Conservation (phyloP, 2,113 vertebrate genomes). For the Deroptyus accipitrinus region DNA sequence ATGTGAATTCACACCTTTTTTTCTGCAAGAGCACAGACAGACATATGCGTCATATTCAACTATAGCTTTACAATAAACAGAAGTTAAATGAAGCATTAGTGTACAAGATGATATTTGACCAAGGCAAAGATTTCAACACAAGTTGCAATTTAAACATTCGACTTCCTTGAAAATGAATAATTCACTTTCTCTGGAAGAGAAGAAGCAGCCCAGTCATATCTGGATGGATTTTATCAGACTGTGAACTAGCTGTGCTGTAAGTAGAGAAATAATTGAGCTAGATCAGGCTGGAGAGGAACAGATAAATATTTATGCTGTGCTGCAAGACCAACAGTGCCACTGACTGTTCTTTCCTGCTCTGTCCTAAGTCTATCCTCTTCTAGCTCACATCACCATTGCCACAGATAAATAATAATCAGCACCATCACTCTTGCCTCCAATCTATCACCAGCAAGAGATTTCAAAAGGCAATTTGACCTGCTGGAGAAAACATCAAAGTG, state of each 20-base stretch:
- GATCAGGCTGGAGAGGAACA: not conserved
- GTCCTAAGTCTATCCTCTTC: not conserved
- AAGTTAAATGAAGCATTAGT: not conserved
- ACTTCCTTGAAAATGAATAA: not conserved
- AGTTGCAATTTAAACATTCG: not conserved
- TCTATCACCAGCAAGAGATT: not conserved
- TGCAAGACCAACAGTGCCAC: not conserved
- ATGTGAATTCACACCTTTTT: not conserved
- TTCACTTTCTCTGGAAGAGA: not conserved
- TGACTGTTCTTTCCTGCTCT: not conserved
- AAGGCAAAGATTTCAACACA: not conserved
- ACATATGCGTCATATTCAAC: not conserved
- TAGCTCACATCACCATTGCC: not conserved
- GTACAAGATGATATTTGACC: not conserved
- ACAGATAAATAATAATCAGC: not conserved
- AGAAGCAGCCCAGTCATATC: not conserved
- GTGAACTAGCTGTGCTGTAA: not conserved
- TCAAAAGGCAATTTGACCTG: not conserved
- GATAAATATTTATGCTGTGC: not conserved
- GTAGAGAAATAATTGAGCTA: not conserved
- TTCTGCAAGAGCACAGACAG: not conserved
- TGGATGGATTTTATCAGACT: not conserved
- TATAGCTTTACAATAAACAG: not conserved
- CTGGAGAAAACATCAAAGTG: not conserved
- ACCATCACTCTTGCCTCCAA: not conserved